A percentile compares a stretch with the other conserved stretches of the same genome.
Conservation (phyloP, 2,888 invertebrate genomes). For the Pandemis corylana region DNA sequence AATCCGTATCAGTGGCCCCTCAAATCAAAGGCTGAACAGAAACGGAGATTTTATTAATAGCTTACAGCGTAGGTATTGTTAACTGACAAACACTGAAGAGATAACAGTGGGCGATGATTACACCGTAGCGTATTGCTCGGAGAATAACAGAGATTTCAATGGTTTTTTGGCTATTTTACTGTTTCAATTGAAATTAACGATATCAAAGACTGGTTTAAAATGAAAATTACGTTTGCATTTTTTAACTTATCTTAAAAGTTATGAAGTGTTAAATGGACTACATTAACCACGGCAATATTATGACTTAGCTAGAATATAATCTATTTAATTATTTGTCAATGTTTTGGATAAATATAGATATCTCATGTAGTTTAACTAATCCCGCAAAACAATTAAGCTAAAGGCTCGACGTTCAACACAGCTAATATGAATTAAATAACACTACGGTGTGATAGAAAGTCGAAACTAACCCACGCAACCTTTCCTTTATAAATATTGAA, state of each 20-base stretch:
- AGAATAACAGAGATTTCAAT: background rate
- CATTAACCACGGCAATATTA: too few relatives aligned
- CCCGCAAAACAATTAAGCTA: background rate
- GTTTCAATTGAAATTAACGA: too few relatives aligned
- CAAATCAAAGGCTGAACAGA: constrained; percentile 38
- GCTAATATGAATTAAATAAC: background rate
- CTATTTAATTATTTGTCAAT: too few relatives aligned
- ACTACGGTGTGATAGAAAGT: constrained; percentile 41
- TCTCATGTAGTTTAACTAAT: background rate
- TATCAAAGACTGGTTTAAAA: too few relatives aligned
- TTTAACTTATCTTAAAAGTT: too few relatives aligned
- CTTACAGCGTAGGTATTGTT: constrained; percentile 56
- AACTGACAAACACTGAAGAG: constrained; percentile 51
- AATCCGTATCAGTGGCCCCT: constrained; percentile 5
- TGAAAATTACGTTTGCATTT: too few relatives aligned
- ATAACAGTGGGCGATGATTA: constrained; percentile 49
- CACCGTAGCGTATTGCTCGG: constrained; percentile 46
- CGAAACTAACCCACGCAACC: constrained; percentile 73
- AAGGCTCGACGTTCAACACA: constrained; percentile 6
- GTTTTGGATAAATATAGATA: too few relatives aligned
- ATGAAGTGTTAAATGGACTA: too few relatives aligned
- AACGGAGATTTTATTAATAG: constrained; percentile 62
- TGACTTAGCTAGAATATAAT: too few relatives aligned
- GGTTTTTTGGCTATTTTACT: background rate
- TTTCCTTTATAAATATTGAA: constrained; percentile 81